Evolutionary conservation across 2,888 invertebrate species (phyloP).

Genomic region (Stenurella melanura): DNA sequence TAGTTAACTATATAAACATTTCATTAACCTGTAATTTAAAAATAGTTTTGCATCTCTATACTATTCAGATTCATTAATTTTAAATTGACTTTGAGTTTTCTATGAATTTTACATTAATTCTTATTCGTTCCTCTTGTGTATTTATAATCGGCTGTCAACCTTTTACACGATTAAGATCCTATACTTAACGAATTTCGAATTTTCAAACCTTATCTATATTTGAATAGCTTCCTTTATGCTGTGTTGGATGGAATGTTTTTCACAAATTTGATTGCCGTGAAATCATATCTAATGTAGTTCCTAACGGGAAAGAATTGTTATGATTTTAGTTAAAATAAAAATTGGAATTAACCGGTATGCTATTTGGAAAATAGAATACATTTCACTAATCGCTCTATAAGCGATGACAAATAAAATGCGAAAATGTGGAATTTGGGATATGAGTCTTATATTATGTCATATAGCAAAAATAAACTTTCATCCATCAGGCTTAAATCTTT

Average conservation of each 20-base stretch:
- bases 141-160: conserved; percentile 29
- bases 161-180: conserved; percentile 9
- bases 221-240: not conserved
- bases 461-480: no score
- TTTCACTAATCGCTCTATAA: no score
- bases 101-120: conserved; percentile 29
- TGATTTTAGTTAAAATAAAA: not conserved
- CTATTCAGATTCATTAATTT: conserved; percentile 35
- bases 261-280: not conserved
- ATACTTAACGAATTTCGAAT: conserved; percentile 12
- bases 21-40: conserved; percentile 36
- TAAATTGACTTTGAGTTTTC: conserved; percentile 33
- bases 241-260: not conserved
- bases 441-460: no score
- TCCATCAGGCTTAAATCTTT: no score
- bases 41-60: conserved; percentile 24
- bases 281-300: not conserved
- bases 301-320: not conserved
- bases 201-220: conserved; percentile 11
- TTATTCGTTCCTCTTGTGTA: conserved; percentile 21
- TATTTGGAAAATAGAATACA: no score
- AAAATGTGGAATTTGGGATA: no score
- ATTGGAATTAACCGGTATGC: no score
- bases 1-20: conserved; percentile 31
- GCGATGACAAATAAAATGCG: no score